Evolutionary conservation across 1,140 invertebrate genomes (phyloP).

Genomic region (Magallana gigas): DNA sequence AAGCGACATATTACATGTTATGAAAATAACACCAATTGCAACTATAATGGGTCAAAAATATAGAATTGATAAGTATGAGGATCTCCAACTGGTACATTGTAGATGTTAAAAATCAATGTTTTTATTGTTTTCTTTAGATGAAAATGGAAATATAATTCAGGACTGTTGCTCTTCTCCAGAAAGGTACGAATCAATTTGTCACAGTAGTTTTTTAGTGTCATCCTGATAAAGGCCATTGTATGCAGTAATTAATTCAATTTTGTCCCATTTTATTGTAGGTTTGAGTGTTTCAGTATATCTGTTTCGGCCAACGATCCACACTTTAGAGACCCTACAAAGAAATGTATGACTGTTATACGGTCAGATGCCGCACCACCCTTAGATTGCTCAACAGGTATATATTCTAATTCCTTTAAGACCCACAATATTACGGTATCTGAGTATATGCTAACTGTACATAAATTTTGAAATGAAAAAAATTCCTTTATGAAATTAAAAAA

Average conservation of each 20-base stretch:
- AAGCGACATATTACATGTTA: no score
- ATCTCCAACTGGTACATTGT: no score
- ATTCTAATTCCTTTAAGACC: not conserved
- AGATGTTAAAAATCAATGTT: not conserved
- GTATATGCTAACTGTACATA: no score
- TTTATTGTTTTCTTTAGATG: not conserved
- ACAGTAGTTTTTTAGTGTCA: no score
- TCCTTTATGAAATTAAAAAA: no score
- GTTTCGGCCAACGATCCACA: not conserved
- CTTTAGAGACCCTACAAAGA: not conserved
- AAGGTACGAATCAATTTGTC: not conserved
- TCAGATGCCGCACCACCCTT: not conserved
- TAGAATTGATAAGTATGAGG: no score
- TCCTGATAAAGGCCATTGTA: no score
- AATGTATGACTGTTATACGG: not conserved
- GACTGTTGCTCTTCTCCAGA: slow-evolving; percentile 1
- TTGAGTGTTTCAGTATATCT: slow-evolving; percentile 2
- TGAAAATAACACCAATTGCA: no score
- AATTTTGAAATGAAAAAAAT: no score
- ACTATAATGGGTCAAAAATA: no score
- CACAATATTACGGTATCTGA: no score
- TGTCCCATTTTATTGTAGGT: not conserved
- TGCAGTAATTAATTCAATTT: no score
- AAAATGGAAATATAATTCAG: slow-evolving; percentile 18
- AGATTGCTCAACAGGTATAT: not conserved